These are phyloP conservation scores for Oreochromis spilurus DNA, from an alignment of 2,113 vertebrate species.

Conservation along the genomic window DNA sequence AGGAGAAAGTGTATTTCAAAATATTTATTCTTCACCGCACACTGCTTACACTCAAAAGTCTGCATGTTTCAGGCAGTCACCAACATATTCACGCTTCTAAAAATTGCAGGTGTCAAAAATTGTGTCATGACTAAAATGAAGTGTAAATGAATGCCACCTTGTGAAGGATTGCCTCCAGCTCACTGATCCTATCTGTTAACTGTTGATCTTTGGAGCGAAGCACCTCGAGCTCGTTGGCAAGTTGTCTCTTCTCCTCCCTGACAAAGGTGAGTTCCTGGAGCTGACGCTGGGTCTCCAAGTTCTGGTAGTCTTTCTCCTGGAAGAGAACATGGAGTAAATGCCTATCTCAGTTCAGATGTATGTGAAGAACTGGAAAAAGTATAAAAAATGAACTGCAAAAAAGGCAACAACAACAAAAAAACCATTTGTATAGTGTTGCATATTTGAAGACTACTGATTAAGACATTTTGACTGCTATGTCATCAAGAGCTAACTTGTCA, in stretches of 20 bases:
- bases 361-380: background rate
- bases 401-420: background rate
- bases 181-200: conserved; percentile 69
- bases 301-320: conserved; percentile 78
- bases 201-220: conserved; percentile 69
- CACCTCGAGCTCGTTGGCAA: conserved; percentile 73
- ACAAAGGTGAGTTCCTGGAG: conserved; percentile 64
- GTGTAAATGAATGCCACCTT: conserved; percentile 67
- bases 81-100: background rate
- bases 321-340: background rate
- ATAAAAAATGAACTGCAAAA: background rate
- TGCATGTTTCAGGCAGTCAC: background rate
- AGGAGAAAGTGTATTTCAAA: background rate
- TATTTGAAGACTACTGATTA: background rate
- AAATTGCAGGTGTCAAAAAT: background rate
- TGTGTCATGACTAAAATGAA: background rate
- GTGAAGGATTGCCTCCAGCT: conserved; percentile 79
- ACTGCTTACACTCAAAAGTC: background rate
- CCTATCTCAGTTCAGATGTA: background rate
- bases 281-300: conserved; percentile 69
- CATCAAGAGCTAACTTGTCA: background rate
- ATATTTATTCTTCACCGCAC: background rate
- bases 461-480: background rate
- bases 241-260: conserved; percentile 73
- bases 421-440: background rate